Base-by-base conservation (phyloP, 2,113 vertebrate genomes). In the Colossoma macropomum region DNA sequence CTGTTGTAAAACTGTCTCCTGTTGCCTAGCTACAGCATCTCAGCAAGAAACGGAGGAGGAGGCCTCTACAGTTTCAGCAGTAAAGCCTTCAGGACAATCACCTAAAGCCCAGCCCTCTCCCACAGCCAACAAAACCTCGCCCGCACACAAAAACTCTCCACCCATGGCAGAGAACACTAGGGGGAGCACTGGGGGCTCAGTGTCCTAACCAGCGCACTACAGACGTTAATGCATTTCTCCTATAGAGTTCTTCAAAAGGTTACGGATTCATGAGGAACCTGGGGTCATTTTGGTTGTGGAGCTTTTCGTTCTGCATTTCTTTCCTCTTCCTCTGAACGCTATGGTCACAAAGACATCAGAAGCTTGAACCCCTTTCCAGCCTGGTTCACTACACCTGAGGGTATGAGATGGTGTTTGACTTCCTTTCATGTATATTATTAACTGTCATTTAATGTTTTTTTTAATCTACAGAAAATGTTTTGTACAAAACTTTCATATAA, bases 41-140 rank as follows among this genome's bases (percentile, higher is more conserved):
- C 97, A 98, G 91, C 98, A 97, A 87, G 98, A 99, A 88, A 87
- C 96, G 0, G 98, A 99, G 72, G 79, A 94, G 0, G 97, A 98
- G 88, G 88, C 94, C 28, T 95, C 87, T 86, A 88, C 95, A 0
- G 97, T 97, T 81, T 89, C 95, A 27, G 89, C 92, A 69, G 94
- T 88, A 85, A 99, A 98, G 93, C 71, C 95, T 0, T 89, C 96
- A 10, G 95, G 95, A 86, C 90, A 92, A 82, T 91, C 96, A 77
- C 93, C 96, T 6, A 92, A 92, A 0, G 69, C 92, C n/a, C 97
- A 96, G 87, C 82, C 94, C 0, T 84, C 94, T 1, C 88, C 96
- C 12, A 68, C 95, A 0, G 95, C 93, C 83, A 80, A 94, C 4
- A 90, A 91, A 87, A 91, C 92, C 68, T 83, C 94, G 90, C 93